Evolutionary conservation across 2,797 vertebrate genomes (phyloP).

Genomic region (Channallabes apus): DNA sequence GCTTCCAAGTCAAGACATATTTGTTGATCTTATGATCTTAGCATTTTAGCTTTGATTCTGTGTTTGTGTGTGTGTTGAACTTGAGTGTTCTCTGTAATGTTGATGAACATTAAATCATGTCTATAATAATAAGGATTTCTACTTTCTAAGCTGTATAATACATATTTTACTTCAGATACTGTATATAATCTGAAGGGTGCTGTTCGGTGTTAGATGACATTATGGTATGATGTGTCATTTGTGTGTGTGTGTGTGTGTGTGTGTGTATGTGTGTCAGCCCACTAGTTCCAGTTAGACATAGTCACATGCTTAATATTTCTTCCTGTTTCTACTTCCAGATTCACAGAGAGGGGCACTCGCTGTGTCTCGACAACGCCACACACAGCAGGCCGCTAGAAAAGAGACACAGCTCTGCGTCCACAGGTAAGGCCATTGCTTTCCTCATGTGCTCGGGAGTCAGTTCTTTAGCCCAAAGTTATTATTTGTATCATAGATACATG

Average conservation of each 20-base stretch:
- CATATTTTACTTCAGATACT: no score
- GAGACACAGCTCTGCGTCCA: slow-evolving; percentile 41
- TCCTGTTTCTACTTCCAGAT: slow-evolving; percentile 84
- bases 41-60: no score
- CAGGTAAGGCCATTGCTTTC: slow-evolving; percentile 45
- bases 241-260: slow-evolving; percentile 7
- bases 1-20: slow-evolving; percentile 3
- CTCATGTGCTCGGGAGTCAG: background rate
- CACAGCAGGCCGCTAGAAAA: slow-evolving; percentile 29
- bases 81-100: background rate
- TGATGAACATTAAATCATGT: background rate
- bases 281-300: slow-evolving; percentile 44
- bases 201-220: background rate
- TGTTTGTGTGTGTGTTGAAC: background rate
- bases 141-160: background rate
- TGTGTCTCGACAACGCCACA: slow-evolving; percentile 43
- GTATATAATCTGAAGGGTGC: background rate
- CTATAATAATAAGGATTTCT: background rate
- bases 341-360: slow-evolving; percentile 82
- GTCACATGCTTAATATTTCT: slow-evolving; percentile 61
- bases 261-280: slow-evolving; percentile 6
- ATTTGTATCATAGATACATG: background rate
- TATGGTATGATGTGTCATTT: slow-evolving; percentile 66
- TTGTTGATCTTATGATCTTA: slow-evolving; percentile 6
- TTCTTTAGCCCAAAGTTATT: background rate